Base-by-base conservation (phyloP, 53 echinoderm and acorn worm genomes). In the Glandiceps talaboti region DNA sequence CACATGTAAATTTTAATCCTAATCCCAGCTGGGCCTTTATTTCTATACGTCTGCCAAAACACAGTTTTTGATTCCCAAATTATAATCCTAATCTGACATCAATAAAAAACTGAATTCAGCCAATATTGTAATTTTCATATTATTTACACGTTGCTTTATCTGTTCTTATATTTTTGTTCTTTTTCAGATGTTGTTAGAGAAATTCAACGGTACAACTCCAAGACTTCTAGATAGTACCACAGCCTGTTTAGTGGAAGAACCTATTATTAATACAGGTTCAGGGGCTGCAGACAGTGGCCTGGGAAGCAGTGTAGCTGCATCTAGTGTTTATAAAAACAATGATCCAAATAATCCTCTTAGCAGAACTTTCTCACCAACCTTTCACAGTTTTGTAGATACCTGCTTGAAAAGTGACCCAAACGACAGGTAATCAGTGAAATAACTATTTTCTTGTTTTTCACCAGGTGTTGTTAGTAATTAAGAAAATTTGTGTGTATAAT, bases 181-280 rank as follows among this genome's bases (percentile, higher is more conserved):
- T 29, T 29, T 77, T 6, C 76, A 94, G 95, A 97, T 97, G 97
- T 77, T 97, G 33, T 82, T 92, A 26, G 97, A 97, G 82, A 97
- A 97, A 80, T 90, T 97, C 31, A 93, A 93, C 28, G 87, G 97
- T 75, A 97, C 97, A 25, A 97, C 97, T 1, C 97, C 97, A 1
- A 97, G 92, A 80, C 89, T 97, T 31, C 82, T 97, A 73, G 97
- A 97, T 85, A 83, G 89, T 45, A 85, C 93, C 27, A 97, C 97
- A 45, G 64, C 64, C 6, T 45, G 64, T 1, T 85, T 97, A 26
- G 76, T 85, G 28, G 87, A 81, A 6, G 88, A 85, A 1, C 84
- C 81, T 33, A 79, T 80, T 12, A 75, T 75, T 76, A 82, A 31
- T 74, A 82, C 31, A 80, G 87, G 80, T 32, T 85, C 76, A 85